Base-by-base conservation (phyloP, 2,888 invertebrate species). In the Drosophila melanosoma region DNA sequence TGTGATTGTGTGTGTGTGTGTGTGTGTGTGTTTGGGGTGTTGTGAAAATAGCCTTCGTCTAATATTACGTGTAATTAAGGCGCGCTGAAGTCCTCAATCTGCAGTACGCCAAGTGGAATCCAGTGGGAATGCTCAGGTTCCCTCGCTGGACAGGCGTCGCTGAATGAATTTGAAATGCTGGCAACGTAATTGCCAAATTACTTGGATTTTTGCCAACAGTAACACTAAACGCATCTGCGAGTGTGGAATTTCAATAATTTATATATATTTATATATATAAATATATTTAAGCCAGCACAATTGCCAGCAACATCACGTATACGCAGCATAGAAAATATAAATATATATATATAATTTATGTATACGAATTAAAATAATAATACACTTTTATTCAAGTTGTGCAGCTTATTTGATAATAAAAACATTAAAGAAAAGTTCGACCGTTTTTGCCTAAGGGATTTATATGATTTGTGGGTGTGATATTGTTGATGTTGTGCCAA, bases 201-300 rank as follows among this genome's bases (percentile, higher is more conserved):
- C 85, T 79, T 87, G 87, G 82, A 83, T 76, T 78, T 69, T 75
- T 76, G 64, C 69, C 58, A 74, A 81, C 61, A 64, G 90, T 77
- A 89, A 90, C 74, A 78, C 75, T 81, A 90, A 87, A 87, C 81
- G 82, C 74, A 82, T 62, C 60, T 69, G 78, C 58, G 82, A 84
- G 87, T 78, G 82, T 78, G 82, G 90, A 78, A 87, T 87, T 90
- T 90, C 80, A 89, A 90, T 90, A 87, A 87, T 88, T 89, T 89
- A 87, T 71, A 86, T 64, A 72, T 2, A 20, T 3, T 17, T 42
- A 57, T 38, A 23, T 23, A 49, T 6, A 40, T 32, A n/a, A 4
- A n/a, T n/a, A 12, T n/a, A 12, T 45, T 60, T 17, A 51, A 32
- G 23, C 8, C 32, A 35, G 59, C 52, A 62, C 75, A 67, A 63